Base-by-base conservation (phyloP, 1,140 invertebrate genomes). In the Maconellicoccus hirsutus region DNA sequence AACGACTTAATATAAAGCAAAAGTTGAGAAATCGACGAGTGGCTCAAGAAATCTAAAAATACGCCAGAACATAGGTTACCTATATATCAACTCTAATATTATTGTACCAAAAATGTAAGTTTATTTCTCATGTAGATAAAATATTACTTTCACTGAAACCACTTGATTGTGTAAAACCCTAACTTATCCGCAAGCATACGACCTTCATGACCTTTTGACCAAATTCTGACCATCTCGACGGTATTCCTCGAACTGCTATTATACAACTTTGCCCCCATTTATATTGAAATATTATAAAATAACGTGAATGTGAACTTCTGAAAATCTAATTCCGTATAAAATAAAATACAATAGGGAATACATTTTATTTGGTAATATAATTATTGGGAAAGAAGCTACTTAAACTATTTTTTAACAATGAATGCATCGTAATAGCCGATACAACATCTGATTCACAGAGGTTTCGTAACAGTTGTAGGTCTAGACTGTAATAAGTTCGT, bases 121-220 rank as follows among this genome's bases (percentile, higher is more conserved):
- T 52, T 52, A 52, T 52, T 52, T 52, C 42, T 52, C 42, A 16
- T 16, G 10, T 52, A 52, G 42, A 52, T 52, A 52, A 52, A 52
- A 52, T 52, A 52, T 52, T 52, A 52, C 42, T 52, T 52, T 52
- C 42, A 52, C 42, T 52, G 42, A 52, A 52, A 52, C 42, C 42
- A 52, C 42, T 52, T 52, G 42, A 16, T 52, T 52, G 42, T 52
- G 42, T 52, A 52, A 52, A 52, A 52, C 2, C 42, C 42, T 19
- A 52, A 52, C 42, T 52, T 52, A 52, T 52, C 42, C 42, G 42
- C 42, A 52, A 52, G 42, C 42, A 16, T 52, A 52, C 42, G 42
- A 52, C 42, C 42, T 52, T 52, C 42, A 52, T 52, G 42, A 52
- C 42, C 42, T 52, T 52, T 52, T 52, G 42, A 52, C 42, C 42